Evolutionary conservation across 2,888 invertebrate species (phyloP).

Genomic region (Saturnia japonica): DNA sequence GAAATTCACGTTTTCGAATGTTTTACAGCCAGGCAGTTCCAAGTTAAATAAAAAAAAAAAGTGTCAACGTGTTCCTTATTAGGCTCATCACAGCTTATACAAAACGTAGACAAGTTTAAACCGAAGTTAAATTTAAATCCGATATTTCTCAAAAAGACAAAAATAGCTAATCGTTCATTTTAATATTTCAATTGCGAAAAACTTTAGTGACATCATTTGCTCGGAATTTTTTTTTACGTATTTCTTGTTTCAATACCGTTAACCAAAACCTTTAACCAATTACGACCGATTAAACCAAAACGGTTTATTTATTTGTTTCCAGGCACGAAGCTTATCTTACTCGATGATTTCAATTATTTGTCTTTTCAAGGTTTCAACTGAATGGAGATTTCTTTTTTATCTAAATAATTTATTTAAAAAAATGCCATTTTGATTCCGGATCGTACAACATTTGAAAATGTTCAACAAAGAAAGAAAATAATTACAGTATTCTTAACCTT

Average conservation of each 20-base stretch:
- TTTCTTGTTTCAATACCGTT: neutral
- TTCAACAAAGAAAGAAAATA: neutral
- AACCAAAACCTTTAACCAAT: neutral
- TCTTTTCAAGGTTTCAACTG: neutral
- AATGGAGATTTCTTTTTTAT: neutral
- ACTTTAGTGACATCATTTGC: neutral
- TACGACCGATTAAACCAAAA: neutral
- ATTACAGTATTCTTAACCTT: neutral
- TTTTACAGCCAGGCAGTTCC: too few species aligned
- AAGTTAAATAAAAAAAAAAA: too few species aligned
- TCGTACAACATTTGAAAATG: neutral
- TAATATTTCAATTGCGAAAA: neutral
- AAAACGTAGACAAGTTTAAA: neutral
- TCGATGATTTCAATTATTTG: neutral
- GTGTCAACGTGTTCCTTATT: too few species aligned
- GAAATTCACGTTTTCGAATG: too few species aligned
- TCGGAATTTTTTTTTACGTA: neutral
- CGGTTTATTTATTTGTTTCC: neutral
- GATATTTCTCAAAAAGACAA: neutral
- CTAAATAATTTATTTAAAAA: neutral
- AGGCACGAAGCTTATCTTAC: neutral
- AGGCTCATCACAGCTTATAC: too few species aligned
- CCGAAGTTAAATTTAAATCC: neutral
- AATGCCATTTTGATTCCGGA: neutral
- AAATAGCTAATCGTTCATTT: neutral